phyloP scores from a whole-genome alignment of 1,140 invertebrate species.

The Thalassaphorura encarpata region DNA sequence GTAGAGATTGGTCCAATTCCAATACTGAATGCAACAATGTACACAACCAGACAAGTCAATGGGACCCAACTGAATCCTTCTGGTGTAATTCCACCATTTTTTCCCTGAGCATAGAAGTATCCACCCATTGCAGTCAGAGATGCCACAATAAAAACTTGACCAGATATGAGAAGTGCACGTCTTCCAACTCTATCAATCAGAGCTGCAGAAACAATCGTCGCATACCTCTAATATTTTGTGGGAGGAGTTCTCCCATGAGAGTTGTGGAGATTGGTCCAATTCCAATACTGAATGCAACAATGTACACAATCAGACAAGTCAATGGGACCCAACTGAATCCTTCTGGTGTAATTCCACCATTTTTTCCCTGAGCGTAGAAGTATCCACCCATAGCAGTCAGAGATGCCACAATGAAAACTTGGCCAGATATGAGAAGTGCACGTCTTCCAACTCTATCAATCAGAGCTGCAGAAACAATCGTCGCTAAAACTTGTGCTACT shows the following conservation, averaged over 20 bases:
- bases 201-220: constrained; percentile 31
- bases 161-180: constrained; percentile 40
- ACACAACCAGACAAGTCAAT: not conserved
- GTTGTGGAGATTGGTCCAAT: constrained; percentile 3
- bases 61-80: not conserved
- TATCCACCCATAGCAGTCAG: not conserved
- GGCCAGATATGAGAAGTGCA: not conserved
- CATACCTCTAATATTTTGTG: not conserved
- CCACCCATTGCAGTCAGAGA: constrained; percentile 21
- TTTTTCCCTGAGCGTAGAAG: not conserved
- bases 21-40: not conserved
- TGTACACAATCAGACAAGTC: not conserved
- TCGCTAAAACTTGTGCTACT: constrained; percentile 17
- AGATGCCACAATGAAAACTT: not conserved
- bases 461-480: constrained; percentile 5
- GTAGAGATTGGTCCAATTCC: not conserved
- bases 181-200: constrained; percentile 37
- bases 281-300: not conserved
- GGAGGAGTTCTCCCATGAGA: not conserved
- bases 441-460: not conserved
- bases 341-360: not conserved
- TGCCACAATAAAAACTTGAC: constrained; percentile 27
- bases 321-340: not conserved
- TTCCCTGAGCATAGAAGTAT: constrained; percentile 21
- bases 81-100: not conserved